A percentile compares a stretch with the other conserved stretches of the same genome.
phyloP scores from a whole-genome alignment of 2,888 invertebrate genomes.

The Oligia latruncula region DNA sequence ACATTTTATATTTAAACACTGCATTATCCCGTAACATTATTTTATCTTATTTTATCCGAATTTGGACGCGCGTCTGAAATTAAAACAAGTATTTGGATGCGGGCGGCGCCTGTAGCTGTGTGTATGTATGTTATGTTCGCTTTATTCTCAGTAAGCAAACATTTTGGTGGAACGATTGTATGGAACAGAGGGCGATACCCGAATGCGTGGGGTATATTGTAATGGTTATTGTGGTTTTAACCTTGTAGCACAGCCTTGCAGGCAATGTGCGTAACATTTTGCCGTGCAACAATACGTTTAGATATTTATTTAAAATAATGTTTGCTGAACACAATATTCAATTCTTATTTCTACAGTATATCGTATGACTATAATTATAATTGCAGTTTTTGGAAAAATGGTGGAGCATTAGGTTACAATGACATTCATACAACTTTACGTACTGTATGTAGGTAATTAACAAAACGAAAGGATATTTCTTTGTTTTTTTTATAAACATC shows the following conservation, averaged over 20 bases:
- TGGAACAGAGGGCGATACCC: slow-evolving; percentile 2
- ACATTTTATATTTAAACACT: slow-evolving; percentile 24
- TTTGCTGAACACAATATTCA: neutral
- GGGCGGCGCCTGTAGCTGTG: slow-evolving; percentile 23
- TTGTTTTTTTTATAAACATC: neutral
- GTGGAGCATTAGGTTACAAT: neutral
- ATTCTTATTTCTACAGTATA: neutral
- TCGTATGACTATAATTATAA: neutral
- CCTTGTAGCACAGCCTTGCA: slow-evolving; percentile 1
- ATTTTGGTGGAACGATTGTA: slow-evolving; percentile 32
- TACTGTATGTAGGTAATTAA: neutral
- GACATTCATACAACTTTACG: neutral
- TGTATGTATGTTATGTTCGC: slow-evolving; percentile 11
- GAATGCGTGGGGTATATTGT: neutral
- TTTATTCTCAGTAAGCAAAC: slow-evolving; percentile 33
- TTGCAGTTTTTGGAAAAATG: neutral
- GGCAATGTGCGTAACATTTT: neutral
- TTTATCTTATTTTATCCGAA: slow-evolving; percentile 31
- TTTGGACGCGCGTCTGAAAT: slow-evolving; percentile 36
- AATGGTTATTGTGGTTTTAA: neutral
- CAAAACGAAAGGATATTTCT: neutral
- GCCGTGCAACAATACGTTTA: neutral
- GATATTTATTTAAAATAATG: neutral
- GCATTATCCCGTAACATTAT: slow-evolving; percentile 35
- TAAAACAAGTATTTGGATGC: slow-evolving; percentile 50